phyloP scores from a whole-genome alignment of 2,797 vertebrate species.

The Lutjanus argentimaculatus region DNA sequence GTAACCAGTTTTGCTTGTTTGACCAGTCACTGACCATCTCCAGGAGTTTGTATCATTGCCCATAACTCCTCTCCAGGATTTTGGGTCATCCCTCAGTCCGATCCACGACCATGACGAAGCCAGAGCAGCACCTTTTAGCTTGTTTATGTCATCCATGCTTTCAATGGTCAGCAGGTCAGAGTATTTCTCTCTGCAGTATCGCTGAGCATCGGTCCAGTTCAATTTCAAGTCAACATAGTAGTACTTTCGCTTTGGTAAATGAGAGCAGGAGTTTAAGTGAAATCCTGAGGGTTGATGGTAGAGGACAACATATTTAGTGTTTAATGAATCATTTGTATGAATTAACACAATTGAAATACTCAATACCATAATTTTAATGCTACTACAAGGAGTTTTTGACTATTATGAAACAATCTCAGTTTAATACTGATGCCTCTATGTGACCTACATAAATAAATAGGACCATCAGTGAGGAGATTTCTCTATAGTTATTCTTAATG shows the following conservation, averaged over 20 bases:
- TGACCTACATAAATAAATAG: too few relatives aligned
- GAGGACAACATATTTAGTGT: neutral
- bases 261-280: neutral
- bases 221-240: neutral
- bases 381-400: too few relatives aligned
- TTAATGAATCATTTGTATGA: neutral
- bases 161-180: conserved; percentile 18
- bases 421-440: too few relatives aligned
- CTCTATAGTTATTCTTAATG: too few relatives aligned
- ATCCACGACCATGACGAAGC: conserved; percentile 24
- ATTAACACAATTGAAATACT: neutral
- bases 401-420: too few relatives aligned
- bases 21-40: conserved; percentile 45
- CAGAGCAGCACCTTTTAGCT: rapidly evolving
- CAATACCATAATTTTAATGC: too few relatives aligned
- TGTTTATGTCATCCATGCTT: conserved; percentile 4
- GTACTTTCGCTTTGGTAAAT: neutral
- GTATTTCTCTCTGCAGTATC: conserved; percentile 24
- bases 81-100: conserved; percentile 34
- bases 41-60: conserved; percentile 37
- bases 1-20: conserved; percentile 11
- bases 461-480: too few relatives aligned
- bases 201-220: conserved; percentile 13
- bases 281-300: conserved; percentile 10
- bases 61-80: conserved; percentile 19